A percentile compares a stretch with the other conserved stretches of the same genome.
Conservation (phyloP, 2,888 invertebrate species). For the Blastobasis adustella region DNA sequence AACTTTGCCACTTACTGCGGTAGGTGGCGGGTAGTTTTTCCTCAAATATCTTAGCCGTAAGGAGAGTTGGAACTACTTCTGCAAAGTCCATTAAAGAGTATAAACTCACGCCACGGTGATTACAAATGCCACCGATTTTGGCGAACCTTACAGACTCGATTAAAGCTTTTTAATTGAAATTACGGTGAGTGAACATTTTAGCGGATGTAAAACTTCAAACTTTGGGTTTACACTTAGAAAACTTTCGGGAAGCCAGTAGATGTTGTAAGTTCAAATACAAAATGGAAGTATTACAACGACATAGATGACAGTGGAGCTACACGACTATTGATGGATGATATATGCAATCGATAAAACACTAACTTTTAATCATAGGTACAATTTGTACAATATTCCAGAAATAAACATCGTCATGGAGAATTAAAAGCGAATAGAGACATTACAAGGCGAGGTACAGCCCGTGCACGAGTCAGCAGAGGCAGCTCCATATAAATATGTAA, state of each 20-base stretch:
- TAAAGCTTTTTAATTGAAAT: conserved; percentile 65
- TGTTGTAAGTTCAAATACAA: too few relatives aligned
- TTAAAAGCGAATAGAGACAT: conserved; percentile 32
- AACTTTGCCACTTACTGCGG: conserved; percentile 66
- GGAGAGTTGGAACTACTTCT: conserved; percentile 72
- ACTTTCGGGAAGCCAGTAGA: too few relatives aligned
- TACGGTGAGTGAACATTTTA: conserved; percentile 36
- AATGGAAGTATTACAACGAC: too few relatives aligned
- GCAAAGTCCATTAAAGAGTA: conserved; percentile 71
- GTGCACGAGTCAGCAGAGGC: conserved; percentile 25
- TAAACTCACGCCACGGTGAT: conserved; percentile 64
- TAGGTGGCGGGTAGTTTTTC: conserved; percentile 68
- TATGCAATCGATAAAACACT: not conserved
- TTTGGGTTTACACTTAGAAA: too few relatives aligned
- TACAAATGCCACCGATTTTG: conserved; percentile 67
- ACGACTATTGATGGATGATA: too few relatives aligned
- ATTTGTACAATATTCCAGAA: not conserved
- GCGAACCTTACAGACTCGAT: conserved; percentile 58
- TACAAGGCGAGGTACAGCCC: conserved; percentile 17
- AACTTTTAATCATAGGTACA: not conserved
- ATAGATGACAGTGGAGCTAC: too few relatives aligned
- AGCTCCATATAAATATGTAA: conserved; percentile 63
- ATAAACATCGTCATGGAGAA: conserved; percentile 15
- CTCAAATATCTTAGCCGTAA: conserved; percentile 72
- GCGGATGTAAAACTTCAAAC: conserved; percentile 17